Base-by-base conservation (phyloP, 2,113 vertebrate genomes). In the Nansenia antarctica region DNA sequence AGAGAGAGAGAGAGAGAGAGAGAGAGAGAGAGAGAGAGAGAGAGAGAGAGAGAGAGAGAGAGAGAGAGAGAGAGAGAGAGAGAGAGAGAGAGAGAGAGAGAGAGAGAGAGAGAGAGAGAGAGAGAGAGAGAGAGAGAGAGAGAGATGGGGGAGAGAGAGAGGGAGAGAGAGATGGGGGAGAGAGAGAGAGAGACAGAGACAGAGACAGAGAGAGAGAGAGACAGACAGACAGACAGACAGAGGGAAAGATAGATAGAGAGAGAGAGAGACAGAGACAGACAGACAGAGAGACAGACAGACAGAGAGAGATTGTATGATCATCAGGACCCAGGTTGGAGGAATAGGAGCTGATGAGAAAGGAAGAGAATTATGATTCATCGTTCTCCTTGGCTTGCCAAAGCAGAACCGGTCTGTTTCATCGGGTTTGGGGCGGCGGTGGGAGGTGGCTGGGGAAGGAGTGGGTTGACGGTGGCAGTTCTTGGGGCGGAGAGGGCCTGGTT, bases 221-320 rank as follows among this genome's bases (percentile, higher is more conserved):
- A n/a, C n/a, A n/a, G n/a, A n/a, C n/a, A n/a, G n/a, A n/a, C 84
- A 86, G 80, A 79, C 82, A 81, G 1, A 63, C 59, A 80, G 86
- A 83, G 76, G 67, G 60, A 78, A 62, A 77, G 62, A 67, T 69
- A 79, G 71, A 85, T 80, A 86, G 84, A 81, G 81, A 75, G 71
- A 79, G 71, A 85, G 82, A 86, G 84, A 81, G 81, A 75, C 57
- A 4, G 79, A 84, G 86, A 86, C 84, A n/a, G n/a, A n/a, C n/a
- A n/a, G n/a, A n/a, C n/a, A n/a, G n/a, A n/a, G 86, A 86, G 80
- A 79, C 82, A 81, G 1, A 63, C 59, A 80, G 86, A 83, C 75
- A 69, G 60, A 78, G 64, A 77, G 62, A 67, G 22, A 12, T 11
- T 14, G 54, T 57, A 5, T 18, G 27, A 57, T 57, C 42, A 12